Conservation (phyloP, 2,888 invertebrate genomes). For the Mythimna impura region DNA sequence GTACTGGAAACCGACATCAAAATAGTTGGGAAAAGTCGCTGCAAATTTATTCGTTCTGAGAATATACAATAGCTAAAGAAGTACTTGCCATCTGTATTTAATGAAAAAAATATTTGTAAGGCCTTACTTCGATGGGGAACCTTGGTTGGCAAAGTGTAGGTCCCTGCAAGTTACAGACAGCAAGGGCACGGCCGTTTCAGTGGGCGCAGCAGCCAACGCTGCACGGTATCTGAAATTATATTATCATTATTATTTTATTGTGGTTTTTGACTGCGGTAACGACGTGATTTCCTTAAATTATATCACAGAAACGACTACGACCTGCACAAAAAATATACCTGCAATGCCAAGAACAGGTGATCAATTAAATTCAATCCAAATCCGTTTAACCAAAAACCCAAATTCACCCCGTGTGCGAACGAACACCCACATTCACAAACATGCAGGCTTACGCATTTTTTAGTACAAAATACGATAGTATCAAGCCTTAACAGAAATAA, state of each 20-base stretch:
- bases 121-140: constrained; percentile 84
- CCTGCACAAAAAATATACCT: not conserved
- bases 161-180: constrained; percentile 88
- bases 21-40: not conserved
- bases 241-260: not conserved
- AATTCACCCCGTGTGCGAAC: no score
- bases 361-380: not conserved
- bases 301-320: not conserved
- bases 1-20: not conserved
- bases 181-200: constrained; percentile 86
- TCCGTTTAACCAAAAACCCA: no score
- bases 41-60: no score
- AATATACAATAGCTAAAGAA: not conserved
- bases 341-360: not conserved
- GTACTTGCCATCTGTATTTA: not conserved
- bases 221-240: constrained; percentile 80
- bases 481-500: no score
- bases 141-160: constrained; percentile 87
- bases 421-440: no score
- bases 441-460: no score
- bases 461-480: no score
- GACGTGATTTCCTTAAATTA: not conserved
- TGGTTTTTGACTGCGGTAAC: not conserved
- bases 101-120: not conserved
- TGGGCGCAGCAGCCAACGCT: constrained; percentile 86